Base-by-base conservation (phyloP, 2,113 vertebrate genomes). In the Junco hyemalis region DNA sequence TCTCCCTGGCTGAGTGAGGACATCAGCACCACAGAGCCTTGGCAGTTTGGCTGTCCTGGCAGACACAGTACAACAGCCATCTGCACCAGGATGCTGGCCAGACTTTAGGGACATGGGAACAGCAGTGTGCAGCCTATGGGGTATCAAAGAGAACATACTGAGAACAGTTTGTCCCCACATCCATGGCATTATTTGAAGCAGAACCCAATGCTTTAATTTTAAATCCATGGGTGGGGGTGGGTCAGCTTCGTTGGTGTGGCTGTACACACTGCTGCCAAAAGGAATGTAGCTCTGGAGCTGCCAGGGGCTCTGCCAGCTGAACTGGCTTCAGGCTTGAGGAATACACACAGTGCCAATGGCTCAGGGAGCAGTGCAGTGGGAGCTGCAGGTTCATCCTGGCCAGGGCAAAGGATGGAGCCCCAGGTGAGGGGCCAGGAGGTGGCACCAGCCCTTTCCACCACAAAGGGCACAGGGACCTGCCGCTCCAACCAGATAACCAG, bases 321-420 rank as follows among this genome's bases (percentile, higher is more conserved):
- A 53, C 13, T 19, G 60, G 26, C 38, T 64, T 57, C 54, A 63
- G 9, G 12, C 5, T 0, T 35, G 48, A 56, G 61, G 35, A 42
- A 33, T 3, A 35, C 12, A 26, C 1, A 0, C 1, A 12, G 13
- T 40, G 25, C 40, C 4, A 9, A 31, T 26, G 13, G 56, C 63
- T 42, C 31, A 16, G 63, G 35, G 47, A 45, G 45, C 20, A 40
- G 61, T 54, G 53, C 78, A 61, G 20, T 23, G 59, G 33, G 51
- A 73, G 22, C 51, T 42, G 35, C 51, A 44, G 42, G 36, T 23
- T 40, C 47, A 7, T n/a, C 29, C n/a, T 42, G n/a, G 29, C 11
- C 3, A 24, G n/a, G 45, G 17, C 10, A 33, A 61, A 23, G 21
- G 61, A 21, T 35, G 70, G 25, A 82, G 61, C 16, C 5, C 9